Base-by-base conservation (phyloP, 2,888 invertebrate species). In the Drosophila neonasuta region DNA sequence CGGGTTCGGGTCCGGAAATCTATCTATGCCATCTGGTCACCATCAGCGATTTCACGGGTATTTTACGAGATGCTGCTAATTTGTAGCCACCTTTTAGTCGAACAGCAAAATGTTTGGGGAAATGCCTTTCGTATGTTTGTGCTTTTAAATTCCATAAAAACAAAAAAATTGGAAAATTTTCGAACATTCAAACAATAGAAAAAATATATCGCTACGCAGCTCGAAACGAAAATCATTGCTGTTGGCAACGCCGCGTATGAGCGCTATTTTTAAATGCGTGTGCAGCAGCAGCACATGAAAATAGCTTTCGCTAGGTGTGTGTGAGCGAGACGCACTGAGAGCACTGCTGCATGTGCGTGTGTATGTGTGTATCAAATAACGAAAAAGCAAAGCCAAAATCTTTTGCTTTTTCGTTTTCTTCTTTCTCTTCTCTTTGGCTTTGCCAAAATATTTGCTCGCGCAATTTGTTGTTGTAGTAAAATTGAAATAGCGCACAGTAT, bases 261-360 rank as follows among this genome's bases (percentile, higher is more conserved):
- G 75, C 74, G 81, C 85, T 88, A 88, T 88, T 87, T 87, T 86
- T 87, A 86, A 87, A 88, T 71, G 66, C 39, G 54, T 70, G 17
- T 54, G 46, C 36, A 44, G 34, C 55, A 34, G 32, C 10, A 34
- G 4, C 36, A 36, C 66, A 62, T 71, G 56, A 51, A 76, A 86
- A 86, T 80, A 76, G 77, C 64, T 64, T 67, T 60, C 45, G 13
- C 9, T 34, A 4, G 39, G 32, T 6, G 36, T 41, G 77, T 68
- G 82, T 29, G 69, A 81, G 62, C 74, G 80, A 74, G 81, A 84
- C 50, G 68, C 46, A 68, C 32, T 15, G 20, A 65, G 44, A 49
- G 41, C 20, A 34, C 29, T 42, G 44, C 29, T 34, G 51, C 44
- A 10, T 65, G 46, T 55, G 41, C 45, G 65, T 45, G 46, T 60